These are phyloP conservation scores for Cheilosia vernalis DNA, from an alignment of 2,888 invertebrate species.

Conservation along the genomic window DNA sequence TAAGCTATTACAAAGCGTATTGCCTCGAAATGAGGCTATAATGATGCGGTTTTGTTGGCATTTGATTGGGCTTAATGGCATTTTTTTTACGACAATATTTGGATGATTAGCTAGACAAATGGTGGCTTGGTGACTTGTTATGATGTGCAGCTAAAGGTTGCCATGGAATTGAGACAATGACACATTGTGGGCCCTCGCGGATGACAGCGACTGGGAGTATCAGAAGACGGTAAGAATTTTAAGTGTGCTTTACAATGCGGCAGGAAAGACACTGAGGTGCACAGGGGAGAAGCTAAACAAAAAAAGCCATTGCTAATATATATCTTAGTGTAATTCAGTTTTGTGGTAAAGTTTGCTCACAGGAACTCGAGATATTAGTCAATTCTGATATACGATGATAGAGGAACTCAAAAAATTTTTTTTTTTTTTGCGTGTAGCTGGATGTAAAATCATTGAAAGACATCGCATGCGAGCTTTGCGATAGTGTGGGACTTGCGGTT, in stretches of 20 bases:
- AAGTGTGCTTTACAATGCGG: not conserved
- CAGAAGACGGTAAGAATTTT: not conserved
- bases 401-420: too few relatives aligned
- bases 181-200: not conserved
- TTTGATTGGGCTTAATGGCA: conserved; percentile 61
- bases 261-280: too few relatives aligned
- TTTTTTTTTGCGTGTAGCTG: too few relatives aligned
- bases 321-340: too few relatives aligned
- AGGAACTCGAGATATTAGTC: too few relatives aligned
- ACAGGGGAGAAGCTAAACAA: too few relatives aligned
- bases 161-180: not conserved
- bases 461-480: too few relatives aligned
- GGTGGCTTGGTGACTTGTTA: conserved; percentile 33
- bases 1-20: conserved; percentile 36
- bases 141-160: conserved; percentile 22
- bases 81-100: conserved; percentile 55
- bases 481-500: too few relatives aligned
- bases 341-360: too few relatives aligned
- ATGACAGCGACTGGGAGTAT: not conserved
- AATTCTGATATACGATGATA: too few relatives aligned
- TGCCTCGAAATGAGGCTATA: conserved; percentile 39
- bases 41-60: conserved; percentile 48
- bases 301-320: too few relatives aligned
- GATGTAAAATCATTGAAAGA: too few relatives aligned
- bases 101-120: conserved; percentile 56